Base-by-base conservation (phyloP, 2,888 invertebrate species). In the Drosophila ochracea region DNA sequence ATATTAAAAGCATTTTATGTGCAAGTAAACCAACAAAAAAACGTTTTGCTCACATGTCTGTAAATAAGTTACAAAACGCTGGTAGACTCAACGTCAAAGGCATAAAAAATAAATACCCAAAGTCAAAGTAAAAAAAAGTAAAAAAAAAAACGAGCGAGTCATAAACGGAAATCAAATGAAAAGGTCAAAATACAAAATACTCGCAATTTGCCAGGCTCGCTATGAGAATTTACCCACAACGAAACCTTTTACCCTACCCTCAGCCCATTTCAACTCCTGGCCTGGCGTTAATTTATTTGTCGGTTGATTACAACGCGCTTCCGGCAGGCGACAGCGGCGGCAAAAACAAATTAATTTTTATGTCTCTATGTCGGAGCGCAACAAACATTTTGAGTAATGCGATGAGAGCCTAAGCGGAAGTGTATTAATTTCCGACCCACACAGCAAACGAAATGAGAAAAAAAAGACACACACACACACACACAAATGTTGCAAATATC, bases 221-320 rank as follows among this genome's bases (percentile, higher is more conserved):
- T 54, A 39, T 60, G 60, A 49, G 43, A 35, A 41, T 50, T 21
- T 13, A n/a, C 55, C 41, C 50, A 52, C 55, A 57, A 50, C n/a
- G 25, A 54, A 47, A 65, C 79, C 79, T 64, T 66, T 66, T 53
- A 16, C 30, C 55, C 49, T 28, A 30, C 33, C 25, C 7, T 58
- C 41, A 49, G 59, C 13, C 58, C 47, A 30, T 52, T 41, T 19
- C 49, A 58, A 53, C 58, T 54, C 41, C 58, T 67, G 62, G 64
- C 58, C 58, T 61, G 79, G 78, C 72, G 87, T 87, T 84, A 87
- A 87, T 87, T 87, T 87, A 87, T 87, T 87, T 89, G 89, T 84
- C 87, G 87, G 83, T 87, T 87, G 89, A 89, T 87, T 87, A 87
- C 79, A 84, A 76, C 83, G 83, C 73, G 82, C 83, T 82, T 89